phyloP scores from a whole-genome alignment of 2,113 vertebrate genomes.

The Clarias magur region DNA sequence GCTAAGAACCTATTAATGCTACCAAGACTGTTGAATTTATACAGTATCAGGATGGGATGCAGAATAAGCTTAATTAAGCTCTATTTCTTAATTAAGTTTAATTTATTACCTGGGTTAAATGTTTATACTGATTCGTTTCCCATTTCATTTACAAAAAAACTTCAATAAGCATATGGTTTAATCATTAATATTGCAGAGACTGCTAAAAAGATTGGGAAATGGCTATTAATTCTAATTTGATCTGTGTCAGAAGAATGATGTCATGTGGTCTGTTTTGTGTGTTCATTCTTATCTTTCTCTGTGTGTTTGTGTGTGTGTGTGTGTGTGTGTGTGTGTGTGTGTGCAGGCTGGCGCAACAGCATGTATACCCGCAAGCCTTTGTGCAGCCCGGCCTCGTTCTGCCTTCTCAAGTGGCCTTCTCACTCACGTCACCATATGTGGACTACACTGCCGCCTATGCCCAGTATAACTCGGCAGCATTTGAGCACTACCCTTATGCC shows the following conservation, averaged over 20 bases:
- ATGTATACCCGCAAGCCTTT: constrained; percentile 87
- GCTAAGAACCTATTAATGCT: constrained; percentile 71
- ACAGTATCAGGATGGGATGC: constrained; percentile 55
- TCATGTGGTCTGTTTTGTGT: neutral
- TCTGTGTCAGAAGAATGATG: constrained; percentile 6
- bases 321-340: constrained; percentile 8
- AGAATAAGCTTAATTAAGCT: neutral
- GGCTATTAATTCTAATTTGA: neutral
- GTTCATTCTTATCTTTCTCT: neutral
- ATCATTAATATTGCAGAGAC: neutral
- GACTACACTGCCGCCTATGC: constrained; percentile 87
- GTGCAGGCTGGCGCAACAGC: constrained; percentile 86
- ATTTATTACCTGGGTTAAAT: constrained; percentile 6
- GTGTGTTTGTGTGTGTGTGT: neutral
- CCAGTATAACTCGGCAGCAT: constrained; percentile 83
- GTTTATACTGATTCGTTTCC: neutral
- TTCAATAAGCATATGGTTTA: neutral
- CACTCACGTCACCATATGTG: constrained; percentile 83
- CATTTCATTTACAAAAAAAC: neutral
- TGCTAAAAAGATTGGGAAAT: neutral
- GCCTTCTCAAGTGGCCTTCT: constrained; percentile 83
- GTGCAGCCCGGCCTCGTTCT: constrained; percentile 91
- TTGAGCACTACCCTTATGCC: constrained; percentile 91
- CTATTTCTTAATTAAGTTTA: neutral
- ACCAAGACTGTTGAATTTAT: constrained; percentile 80